These are phyloP conservation scores for Aurelia sp. DNA, from an alignment of 30 jellyfish, hydroid and myxozoan species.

Conservation along the genomic window DNA sequence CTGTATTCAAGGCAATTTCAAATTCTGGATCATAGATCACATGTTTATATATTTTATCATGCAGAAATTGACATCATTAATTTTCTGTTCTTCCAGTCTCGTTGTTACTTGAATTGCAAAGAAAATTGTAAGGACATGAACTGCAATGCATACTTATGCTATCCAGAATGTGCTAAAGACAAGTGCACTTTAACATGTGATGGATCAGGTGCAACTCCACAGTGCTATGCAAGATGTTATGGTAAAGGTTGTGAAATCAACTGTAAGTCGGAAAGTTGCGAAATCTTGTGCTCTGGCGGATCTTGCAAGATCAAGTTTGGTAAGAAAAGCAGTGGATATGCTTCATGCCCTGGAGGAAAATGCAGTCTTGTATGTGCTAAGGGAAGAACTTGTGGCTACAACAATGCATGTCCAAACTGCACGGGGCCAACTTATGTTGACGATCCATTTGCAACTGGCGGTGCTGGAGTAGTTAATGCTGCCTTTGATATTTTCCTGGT, in stretches of 20 bases:
- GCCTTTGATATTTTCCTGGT: no score
- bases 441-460: no score
- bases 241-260: slow-evolving; percentile 22
- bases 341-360: background rate
- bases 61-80: no score
- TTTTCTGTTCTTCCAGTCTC: no score
- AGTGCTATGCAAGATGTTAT: slow-evolving; percentile 32
- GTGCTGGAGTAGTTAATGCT: no score
- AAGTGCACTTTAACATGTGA: slow-evolving; percentile 25
- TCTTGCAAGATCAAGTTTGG: slow-evolving; percentile 2
- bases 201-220: background rate
- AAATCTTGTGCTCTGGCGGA: slow-evolving; percentile 4
- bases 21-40: no score
- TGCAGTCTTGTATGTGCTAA: slow-evolving; percentile 25
- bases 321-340: background rate
- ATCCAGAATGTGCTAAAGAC: slow-evolving; percentile 5
- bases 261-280: background rate
- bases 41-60: no score
- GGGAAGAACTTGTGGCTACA: slow-evolving; percentile 3
- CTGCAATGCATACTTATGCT: slow-evolving; percentile 4
- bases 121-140: slow-evolving; percentile 22
- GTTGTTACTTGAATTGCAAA: background rate
- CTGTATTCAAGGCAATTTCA: no score
- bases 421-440: slow-evolving; percentile 6
- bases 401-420: slow-evolving; percentile 13